phyloP scores from a whole-genome alignment of 2,113 vertebrate species.

The Xiphorhynchus elegans region DNA sequence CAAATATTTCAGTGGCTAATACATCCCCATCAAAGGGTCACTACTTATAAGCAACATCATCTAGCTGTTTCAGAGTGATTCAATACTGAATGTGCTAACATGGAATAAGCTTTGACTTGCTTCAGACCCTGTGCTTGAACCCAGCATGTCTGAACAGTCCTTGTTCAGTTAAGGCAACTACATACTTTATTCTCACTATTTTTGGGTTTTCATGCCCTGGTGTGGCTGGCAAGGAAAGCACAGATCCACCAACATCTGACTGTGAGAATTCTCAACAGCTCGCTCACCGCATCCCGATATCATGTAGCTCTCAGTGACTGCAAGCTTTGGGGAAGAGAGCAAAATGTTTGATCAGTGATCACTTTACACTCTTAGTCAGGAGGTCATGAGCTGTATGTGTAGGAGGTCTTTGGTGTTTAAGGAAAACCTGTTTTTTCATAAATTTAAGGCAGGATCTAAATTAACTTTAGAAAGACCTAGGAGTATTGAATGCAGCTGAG shows the following conservation, averaged over 20 bases:
- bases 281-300: neutral
- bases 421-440: neutral
- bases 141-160: neutral
- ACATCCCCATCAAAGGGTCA: neutral
- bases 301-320: rapidly evolving
- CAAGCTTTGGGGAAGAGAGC: neutral
- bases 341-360: neutral
- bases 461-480: neutral
- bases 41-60: neutral
- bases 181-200: neutral
- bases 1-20: neutral
- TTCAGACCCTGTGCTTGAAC: neutral
- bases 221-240: neutral
- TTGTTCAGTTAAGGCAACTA: neutral
- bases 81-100: rapidly evolving
- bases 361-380: neutral
- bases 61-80: neutral
- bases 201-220: neutral
- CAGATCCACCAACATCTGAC: neutral
- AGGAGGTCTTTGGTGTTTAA: neutral
- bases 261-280: neutral
- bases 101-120: neutral
- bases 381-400: neutral
- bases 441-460: neutral
- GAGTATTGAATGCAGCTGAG: neutral